Evolutionary conservation across 2,888 invertebrate genomes (phyloP), one percentile per base, ranked within the genome.

Genomic region (Drosophila longiperda): DNA sequence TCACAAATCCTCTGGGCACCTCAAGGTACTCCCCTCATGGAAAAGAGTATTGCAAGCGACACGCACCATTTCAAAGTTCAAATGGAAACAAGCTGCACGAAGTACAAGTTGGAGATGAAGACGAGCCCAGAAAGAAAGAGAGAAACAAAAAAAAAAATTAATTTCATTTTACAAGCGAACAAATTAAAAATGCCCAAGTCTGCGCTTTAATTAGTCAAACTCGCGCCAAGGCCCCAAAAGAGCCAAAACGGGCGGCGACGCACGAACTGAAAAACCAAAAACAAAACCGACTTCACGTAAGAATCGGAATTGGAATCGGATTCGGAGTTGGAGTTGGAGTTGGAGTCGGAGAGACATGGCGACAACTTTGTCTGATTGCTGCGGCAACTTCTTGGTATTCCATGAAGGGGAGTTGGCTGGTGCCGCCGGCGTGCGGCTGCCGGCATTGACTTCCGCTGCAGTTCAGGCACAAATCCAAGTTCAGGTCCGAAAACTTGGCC

Each of bases 81-180:
- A 90, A 91, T 89, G 84, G 91, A 90, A 91, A 91, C 90, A 82
- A 84, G 87, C 90, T 87, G 91, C 91, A 91, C 90, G 90, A 83
- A 80, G 69, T 72, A 42, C 49, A 64, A 60, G 69, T 45, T 59
- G 63, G 45, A 54, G 55, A 52, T 49, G 50, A 42, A 65, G 53
- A 52, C 75, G 63, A 63, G 57, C 45, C 38, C 53, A 61, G 55
- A 61, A 40, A 67, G 61, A 64, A 32, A 63, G 59, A 71, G 69
- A 62, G 59, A 71, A 73, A 62, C 45, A 52, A 59, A 66, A 72
- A 69, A 73, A 75, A 69, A 75, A 70, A 83, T 87, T 87, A 87
- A 89, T 89, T 87, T 85, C 70, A 75, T 82, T 90, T 85, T 90
- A 91, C 91, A 89, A 87, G 89, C 85, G 82, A 84, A 89, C 86